A percentile compares a stretch with the other conserved stretches of the same genome.
phyloP scores from a whole-genome alignment of 1,140 invertebrate genomes.

The Oedothorax gibbosus region DNA sequence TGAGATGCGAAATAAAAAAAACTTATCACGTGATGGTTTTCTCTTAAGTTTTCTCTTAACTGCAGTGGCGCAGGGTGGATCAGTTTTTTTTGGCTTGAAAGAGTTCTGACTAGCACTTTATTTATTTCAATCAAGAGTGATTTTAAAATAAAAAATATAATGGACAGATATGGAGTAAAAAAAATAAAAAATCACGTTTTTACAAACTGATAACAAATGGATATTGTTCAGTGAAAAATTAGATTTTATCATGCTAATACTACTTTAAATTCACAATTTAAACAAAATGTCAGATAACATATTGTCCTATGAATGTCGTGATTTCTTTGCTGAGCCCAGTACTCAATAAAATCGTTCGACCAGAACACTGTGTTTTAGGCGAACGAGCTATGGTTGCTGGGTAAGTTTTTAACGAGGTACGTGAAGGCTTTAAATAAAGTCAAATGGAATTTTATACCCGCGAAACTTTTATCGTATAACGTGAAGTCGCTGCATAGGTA shows the following conservation, averaged over 20 bases:
- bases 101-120: too few species aligned
- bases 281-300: too few species aligned
- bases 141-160: too few species aligned
- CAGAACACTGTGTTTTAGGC: background rate
- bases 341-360: constrained; percentile 23
- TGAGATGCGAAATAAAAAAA: constrained; percentile 13
- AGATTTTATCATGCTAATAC: too few species aligned
- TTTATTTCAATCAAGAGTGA: too few species aligned
- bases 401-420: background rate
- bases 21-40: constrained; percentile 36
- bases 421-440: too few species aligned
- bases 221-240: too few species aligned
- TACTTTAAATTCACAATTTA: too few species aligned
- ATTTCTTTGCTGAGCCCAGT: background rate
- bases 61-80: constrained; percentile 44
- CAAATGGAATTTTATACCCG: background rate
- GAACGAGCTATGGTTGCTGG: background rate
- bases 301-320: background rate
- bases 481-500: background rate
- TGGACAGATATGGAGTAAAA: too few species aligned
- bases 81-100: background rate
- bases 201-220: too few species aligned
- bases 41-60: background rate
- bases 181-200: too few species aligned
- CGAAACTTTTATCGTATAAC: background rate